Evolutionary conservation across 2,888 invertebrate species (phyloP).

Genomic region (Muschampia plurimacula): DNA sequence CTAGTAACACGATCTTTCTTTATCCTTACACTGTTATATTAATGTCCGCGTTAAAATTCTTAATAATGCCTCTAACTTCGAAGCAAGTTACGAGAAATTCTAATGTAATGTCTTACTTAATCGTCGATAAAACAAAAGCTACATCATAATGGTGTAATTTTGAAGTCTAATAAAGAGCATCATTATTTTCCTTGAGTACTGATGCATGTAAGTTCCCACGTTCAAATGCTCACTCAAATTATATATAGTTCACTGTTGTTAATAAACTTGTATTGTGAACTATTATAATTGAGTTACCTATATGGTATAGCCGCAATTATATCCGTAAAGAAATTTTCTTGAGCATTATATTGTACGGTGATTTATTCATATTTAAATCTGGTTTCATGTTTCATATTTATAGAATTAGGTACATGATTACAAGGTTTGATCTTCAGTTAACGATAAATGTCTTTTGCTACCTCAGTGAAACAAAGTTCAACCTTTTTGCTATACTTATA

Average conservation of each 20-base stretch:
- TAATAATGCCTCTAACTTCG: constrained; percentile 24
- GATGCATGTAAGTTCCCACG: constrained; percentile 31
- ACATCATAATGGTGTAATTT: constrained; percentile 33
- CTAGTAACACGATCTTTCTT: not conserved
- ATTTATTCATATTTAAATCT: not conserved
- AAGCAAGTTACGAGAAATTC: constrained; percentile 30
- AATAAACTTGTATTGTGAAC: constrained; percentile 13
- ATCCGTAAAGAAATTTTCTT: not conserved
- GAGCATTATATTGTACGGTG: not conserved
- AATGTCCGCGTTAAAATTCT: constrained; percentile 28
- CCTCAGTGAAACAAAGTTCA: too few relatives aligned
- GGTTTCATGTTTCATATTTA: not conserved
- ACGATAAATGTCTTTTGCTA: too few relatives aligned
- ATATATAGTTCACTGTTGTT: constrained; percentile 26
- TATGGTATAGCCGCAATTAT: constrained; percentile 2
- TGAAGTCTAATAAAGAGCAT: constrained; percentile 29
- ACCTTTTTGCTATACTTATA: too few relatives aligned
- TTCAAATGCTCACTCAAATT: constrained; percentile 27
- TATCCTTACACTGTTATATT: constrained; percentile 7
- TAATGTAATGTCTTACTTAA: constrained; percentile 30
- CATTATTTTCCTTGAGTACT: constrained; percentile 24
- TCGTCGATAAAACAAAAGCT: constrained; percentile 34
- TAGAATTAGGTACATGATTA: too few relatives aligned
- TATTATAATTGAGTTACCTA: constrained; percentile 25
- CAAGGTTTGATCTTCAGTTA: too few relatives aligned